These are phyloP conservation scores for Diabrotica undecimpunctata DNA, from an alignment of 1,140 invertebrate genomes.

Conservation along the genomic window DNA sequence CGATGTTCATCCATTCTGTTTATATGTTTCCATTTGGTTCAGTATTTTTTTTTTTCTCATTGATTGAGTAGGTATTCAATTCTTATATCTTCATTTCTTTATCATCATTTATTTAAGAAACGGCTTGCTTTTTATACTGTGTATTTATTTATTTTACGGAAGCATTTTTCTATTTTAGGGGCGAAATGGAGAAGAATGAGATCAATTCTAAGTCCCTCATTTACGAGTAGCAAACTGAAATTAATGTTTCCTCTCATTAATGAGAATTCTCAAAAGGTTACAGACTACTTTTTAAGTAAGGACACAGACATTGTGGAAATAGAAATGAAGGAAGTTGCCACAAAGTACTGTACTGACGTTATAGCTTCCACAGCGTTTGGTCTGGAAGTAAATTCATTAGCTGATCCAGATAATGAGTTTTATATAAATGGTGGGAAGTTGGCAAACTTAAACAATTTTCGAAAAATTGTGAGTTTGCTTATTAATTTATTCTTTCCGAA, in stretches of 20 bases:
- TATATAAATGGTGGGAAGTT: conserved; percentile 36
- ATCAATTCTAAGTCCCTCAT: conserved; percentile 46
- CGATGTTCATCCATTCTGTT: too few relatives aligned
- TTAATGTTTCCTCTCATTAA: conserved; percentile 42
- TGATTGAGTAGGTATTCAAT: too few relatives aligned
- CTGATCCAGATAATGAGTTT: conserved; percentile 42
- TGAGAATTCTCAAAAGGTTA: conserved; percentile 38
- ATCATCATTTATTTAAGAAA: too few relatives aligned
- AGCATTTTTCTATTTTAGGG: conserved; percentile 21
- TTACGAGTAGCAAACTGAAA: conserved; percentile 48
- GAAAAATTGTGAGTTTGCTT: conserved; percentile 19
- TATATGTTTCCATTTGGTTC: too few relatives aligned
- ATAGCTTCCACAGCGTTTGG: conserved; percentile 45
- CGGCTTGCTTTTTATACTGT: not conserved
- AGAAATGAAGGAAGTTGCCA: conserved; percentile 40
- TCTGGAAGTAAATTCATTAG: conserved; percentile 40
- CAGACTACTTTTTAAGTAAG: conserved; percentile 37
- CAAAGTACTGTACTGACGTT: conserved; percentile 42
- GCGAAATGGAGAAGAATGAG: conserved; percentile 47
- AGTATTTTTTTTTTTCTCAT: too few relatives aligned
- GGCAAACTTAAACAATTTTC: conserved; percentile 40
- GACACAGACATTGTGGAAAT: conserved; percentile 28
- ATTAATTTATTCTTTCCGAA: conserved; percentile 19
- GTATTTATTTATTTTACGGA: not conserved
- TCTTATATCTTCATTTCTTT: not conserved